phyloP scores from a whole-genome alignment of 2,888 invertebrate genomes.

The Prosapia bicincta region DNA sequence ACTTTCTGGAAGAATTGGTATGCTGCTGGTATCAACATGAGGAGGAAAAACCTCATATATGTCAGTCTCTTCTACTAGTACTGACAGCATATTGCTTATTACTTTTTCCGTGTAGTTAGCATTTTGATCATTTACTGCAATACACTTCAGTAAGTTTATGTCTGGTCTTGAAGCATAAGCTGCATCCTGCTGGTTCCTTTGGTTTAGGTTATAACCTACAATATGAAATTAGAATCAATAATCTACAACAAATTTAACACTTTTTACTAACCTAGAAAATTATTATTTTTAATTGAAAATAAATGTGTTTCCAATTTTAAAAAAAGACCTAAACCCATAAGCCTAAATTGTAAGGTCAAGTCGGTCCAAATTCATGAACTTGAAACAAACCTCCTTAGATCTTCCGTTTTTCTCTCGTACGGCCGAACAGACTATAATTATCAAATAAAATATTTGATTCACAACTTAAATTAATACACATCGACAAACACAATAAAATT shows the following conservation, averaged over 20 bases:
- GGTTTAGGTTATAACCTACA: not conserved
- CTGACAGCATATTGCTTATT: slow-evolving; percentile 56
- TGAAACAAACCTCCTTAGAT: not conserved
- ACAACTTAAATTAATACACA: not conserved
- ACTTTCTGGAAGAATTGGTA: slow-evolving; percentile 66
- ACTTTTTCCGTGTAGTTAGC: slow-evolving; percentile 30
- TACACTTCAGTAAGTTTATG: slow-evolving; percentile 24
- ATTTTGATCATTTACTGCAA: slow-evolving; percentile 11
- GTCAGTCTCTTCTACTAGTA: slow-evolving; percentile 71
- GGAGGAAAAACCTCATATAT: slow-evolving; percentile 76
- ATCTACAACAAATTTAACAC: not conserved
- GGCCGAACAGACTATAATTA: not conserved
- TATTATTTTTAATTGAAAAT: too few relatives aligned
- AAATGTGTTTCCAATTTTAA: not conserved
- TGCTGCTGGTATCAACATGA: slow-evolving; percentile 76
- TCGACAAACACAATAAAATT: not conserved
- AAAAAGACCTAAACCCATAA: not conserved
- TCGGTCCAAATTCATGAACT: not conserved
- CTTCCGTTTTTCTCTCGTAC: not conserved
- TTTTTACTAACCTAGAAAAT: not conserved
- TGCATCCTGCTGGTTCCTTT: slow-evolving; percentile 28
- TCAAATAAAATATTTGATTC: not conserved
- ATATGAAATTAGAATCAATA: slow-evolving; percentile 6
- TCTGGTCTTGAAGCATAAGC: slow-evolving; percentile 33
- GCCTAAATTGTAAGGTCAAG: not conserved